Conservation (phyloP, 2,797 vertebrate species). For the Margarornis squamiger region DNA sequence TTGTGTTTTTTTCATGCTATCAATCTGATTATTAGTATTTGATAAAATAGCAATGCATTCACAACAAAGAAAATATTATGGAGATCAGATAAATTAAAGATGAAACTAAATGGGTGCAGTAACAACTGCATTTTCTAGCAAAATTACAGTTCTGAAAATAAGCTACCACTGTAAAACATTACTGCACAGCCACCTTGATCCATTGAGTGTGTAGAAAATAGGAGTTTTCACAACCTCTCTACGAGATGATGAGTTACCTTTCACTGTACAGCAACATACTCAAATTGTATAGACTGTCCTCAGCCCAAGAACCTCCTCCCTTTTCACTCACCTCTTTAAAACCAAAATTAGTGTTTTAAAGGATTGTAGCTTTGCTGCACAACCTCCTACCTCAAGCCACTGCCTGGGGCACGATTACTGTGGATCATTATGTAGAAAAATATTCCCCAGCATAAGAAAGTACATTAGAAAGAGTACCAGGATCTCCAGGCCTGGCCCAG, state of each 20-base stretch:
- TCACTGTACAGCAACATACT: neutral
- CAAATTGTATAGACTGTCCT: neutral
- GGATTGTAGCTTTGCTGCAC: neutral
- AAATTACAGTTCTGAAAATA: neutral
- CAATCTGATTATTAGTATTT: neutral
- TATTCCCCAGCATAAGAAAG: neutral
- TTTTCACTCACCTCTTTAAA: neutral
- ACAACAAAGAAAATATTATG: neutral
- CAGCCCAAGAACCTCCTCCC: neutral
- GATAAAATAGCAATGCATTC: neutral
- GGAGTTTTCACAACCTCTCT: neutral
- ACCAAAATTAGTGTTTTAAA: neutral
- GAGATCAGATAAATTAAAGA: neutral
- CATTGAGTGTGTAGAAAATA: neutral
- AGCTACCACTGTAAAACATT: neutral
- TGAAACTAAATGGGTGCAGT: neutral
- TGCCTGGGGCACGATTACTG: neutral
- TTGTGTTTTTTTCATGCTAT: neutral
- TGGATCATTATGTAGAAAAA: conserved; percentile 26
- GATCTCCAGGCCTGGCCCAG: neutral
- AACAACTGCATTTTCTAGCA: neutral
- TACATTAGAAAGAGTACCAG: neutral
- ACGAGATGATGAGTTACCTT: neutral
- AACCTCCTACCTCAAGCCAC: neutral
- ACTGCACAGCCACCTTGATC: neutral